Base-by-base conservation (phyloP, 2,888 invertebrate genomes). In the Cheilosia scutellata region DNA sequence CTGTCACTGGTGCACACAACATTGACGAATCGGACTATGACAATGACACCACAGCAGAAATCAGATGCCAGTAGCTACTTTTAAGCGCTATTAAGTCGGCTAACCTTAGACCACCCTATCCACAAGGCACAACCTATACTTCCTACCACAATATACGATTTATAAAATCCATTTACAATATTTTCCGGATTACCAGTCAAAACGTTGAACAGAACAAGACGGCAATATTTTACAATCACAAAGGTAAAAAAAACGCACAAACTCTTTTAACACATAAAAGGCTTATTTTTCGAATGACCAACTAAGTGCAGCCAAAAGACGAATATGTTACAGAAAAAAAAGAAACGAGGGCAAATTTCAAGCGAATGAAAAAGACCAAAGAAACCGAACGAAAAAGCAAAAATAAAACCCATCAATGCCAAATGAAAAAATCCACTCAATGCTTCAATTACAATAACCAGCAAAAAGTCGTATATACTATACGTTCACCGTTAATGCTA, bases 361-460 rank as follows among this genome's bases (percentile, higher is more conserved):
- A 65, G 29, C 68, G 49, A 65, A 71, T 77, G 51, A 66, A 72
- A 47, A 74, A 51, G 31, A 72, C 9, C 25, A 40, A 58, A 33
- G 3, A 6, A 29, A 33, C 33, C 33, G 33, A 70, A 49, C 0
- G 42, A 29, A 20, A 58, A 58, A 49, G n/a, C 57, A 58, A 44
- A 72, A 63, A 78, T 37, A 53, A 65, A 74, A 57, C 66, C 65
- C 58, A 58, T 79, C 70, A 70, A 74, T 79, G 74, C 79, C 58
- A 70, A 84, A 84, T 71, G 68, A 55, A 75, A 84, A 79, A 79
- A 75, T 76, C 70, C 79, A 75, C 83, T 84, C 79, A 70, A 79
- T 79, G 79, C 83, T 79, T 75, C 84, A 84, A 79, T 84, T 79
- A 79, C 84, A 84, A 79, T 79, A 75, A 68, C 74, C 51, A 78